Base-by-base conservation (phyloP, 2,888 invertebrate species). In the Pemphredon lugubris region DNA sequence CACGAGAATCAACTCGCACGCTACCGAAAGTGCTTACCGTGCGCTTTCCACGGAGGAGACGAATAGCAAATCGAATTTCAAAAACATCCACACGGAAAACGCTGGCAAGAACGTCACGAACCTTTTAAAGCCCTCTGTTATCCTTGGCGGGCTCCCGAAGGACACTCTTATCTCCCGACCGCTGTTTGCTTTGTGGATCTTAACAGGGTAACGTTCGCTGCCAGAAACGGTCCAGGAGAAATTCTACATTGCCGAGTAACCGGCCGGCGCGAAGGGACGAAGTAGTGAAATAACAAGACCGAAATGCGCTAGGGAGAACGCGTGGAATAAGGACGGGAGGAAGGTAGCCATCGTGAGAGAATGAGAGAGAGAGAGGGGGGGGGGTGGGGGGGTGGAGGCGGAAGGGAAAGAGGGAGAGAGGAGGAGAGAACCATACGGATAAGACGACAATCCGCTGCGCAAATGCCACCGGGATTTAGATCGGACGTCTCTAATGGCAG, bases 401-500 rank as follows among this genome's bases (percentile, higher is more conserved):
- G 45, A 32, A 44, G 23, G 23, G 60, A 59, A n/a, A 26, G 58
- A 44, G 47, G 39, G 42, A 48, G 37, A 44, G 23, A 26, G 60
- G 57, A n/a, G 23, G 58, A 64, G 47, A 73, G 78, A 63, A 50
- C 71, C 44, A 61, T 60, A 34, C 58, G 86, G 84, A 83, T 84
- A 85, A 86, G 84, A 83, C 86, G 86, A 85, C 84, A 87, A 88
- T 88, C 87, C 87, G 82, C 72, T 83, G 84, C 80, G 85, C 85
- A 88, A 88, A 87, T 87, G 83, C 83, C 79, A 74, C 72, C 67
- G 73, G 87, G 86, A 86, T 87, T 87, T 86, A 77, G 83, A 87
- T 85, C 81, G 83, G 77, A 74, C 74, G 78, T 79, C 79, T 83
- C 81, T 87, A 87, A 85, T 84, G 86, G 84, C 80, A 83, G 81